Evolutionary conservation across 2,797 vertebrate species (phyloP).

Genomic region (Miichthys miiuy): DNA sequence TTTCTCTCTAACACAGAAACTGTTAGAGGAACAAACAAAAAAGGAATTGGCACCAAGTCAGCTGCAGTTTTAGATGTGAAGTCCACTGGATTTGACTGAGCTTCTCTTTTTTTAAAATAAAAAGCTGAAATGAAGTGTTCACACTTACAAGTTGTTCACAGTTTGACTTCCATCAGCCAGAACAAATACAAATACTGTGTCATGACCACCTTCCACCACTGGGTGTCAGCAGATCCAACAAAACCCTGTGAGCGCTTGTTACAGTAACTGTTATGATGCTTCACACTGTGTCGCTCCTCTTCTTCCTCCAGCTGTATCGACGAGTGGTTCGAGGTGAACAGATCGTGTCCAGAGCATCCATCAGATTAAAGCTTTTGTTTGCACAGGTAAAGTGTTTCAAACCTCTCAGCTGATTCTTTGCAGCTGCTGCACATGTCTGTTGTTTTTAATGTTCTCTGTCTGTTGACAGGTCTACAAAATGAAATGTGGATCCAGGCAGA

Average conservation of each 20-base stretch:
- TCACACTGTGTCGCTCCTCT: not conserved
- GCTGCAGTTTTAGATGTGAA: not conserved
- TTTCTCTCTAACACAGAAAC: not conserved
- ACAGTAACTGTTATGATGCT: too few relatives aligned
- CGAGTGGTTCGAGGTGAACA: conserved; percentile 97
- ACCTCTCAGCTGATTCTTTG: not conserved
- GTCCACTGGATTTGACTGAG: not conserved
- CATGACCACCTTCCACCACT: not conserved
- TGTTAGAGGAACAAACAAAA: not conserved
- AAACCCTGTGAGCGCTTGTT: not conserved
- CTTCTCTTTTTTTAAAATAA: not conserved
- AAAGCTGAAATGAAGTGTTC: not conserved
- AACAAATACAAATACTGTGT: not conserved
- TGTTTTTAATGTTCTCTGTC: not conserved
- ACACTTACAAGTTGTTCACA: not conserved
- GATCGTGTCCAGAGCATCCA: conserved; percentile 96
- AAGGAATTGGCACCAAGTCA: not conserved
- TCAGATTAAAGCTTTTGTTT: conserved; percentile 89
- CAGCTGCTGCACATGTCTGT: not conserved
- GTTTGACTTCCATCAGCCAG: not conserved
- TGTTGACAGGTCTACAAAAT: conserved; percentile 52
- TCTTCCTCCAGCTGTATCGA: conserved; percentile 91
- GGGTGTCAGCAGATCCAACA: not conserved
- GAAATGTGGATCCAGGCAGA: conserved; percentile 47
- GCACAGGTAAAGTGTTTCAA: conserved; percentile 80